phyloP scores from a whole-genome alignment of 2,797 vertebrate species.

The Falco concolor region DNA sequence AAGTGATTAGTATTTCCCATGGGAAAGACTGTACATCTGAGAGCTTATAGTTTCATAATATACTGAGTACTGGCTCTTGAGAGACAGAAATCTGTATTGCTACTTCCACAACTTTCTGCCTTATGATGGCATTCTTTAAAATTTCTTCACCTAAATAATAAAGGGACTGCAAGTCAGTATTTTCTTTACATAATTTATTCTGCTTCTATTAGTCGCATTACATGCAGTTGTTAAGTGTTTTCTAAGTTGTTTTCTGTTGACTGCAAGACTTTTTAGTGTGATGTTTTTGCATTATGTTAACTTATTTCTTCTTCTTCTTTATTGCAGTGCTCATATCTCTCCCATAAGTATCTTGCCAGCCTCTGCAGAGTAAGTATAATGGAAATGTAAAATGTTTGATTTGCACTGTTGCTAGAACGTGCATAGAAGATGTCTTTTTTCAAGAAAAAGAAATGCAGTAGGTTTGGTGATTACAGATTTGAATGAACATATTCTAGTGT shows the following conservation, averaged over 20 bases:
- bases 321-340: slow-evolving; percentile 84
- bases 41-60: neutral
- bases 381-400: neutral
- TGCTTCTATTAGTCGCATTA: neutral
- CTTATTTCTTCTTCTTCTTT: slow-evolving; percentile 20
- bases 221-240: neutral
- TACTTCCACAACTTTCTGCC: neutral
- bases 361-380: slow-evolving; percentile 89
- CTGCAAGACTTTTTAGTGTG: neutral
- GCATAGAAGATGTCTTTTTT: neutral
- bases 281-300: neutral
- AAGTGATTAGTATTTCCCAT: slow-evolving; percentile 24
- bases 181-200: neutral
- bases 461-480: neutral
- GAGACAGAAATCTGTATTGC: neutral
- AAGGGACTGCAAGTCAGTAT: neutral
- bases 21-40: neutral
- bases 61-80: neutral
- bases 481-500: neutral
- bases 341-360: slow-evolving; percentile 90
- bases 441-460: neutral
- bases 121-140: neutral
- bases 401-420: neutral
- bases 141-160: neutral
- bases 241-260: neutral